Conservation (phyloP, 2,888 invertebrate genomes). For the Callyntrura sp. region DNA sequence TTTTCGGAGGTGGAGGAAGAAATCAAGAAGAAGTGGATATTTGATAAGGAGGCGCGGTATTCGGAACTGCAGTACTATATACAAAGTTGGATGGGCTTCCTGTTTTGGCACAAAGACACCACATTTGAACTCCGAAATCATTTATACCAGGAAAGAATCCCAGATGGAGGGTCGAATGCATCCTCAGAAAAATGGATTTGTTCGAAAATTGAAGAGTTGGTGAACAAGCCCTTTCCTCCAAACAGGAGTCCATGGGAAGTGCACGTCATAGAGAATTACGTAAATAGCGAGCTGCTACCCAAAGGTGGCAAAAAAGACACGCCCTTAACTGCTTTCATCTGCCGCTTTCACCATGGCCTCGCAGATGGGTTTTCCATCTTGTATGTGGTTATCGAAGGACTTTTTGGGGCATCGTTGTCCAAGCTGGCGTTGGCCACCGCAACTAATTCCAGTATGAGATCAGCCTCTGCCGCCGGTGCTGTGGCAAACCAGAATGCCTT, state of each 20-base stretch:
- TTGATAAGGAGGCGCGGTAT: not conserved
- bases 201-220: constrained; percentile 22
- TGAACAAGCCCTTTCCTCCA: constrained; percentile 41
- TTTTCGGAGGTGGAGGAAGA: not conserved
- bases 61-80: constrained; percentile 64
- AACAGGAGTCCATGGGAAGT: constrained; percentile 71
- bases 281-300: not conserved
- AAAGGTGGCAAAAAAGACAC: not conserved
- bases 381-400: constrained; percentile 44
- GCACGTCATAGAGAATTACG: constrained; percentile 60
- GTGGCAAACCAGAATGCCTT: not conserved
- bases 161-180: not conserved
- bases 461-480: not conserved
- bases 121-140: constrained; percentile 57
- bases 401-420: constrained; percentile 5
- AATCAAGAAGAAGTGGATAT: constrained; percentile 19
- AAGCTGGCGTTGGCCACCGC: not conserved
- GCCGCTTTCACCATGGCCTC: constrained; percentile 53
- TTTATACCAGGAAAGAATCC: not conserved
- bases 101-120: constrained; percentile 55
- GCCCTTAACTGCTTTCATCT: not conserved
- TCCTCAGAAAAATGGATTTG: constrained; percentile 33
- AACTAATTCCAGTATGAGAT: not conserved
- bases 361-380: constrained; percentile 63
- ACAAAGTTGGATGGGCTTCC: constrained; percentile 55